Conservation (phyloP, 1,140 invertebrate genomes). For the Cataglyphis hispanica region DNA sequence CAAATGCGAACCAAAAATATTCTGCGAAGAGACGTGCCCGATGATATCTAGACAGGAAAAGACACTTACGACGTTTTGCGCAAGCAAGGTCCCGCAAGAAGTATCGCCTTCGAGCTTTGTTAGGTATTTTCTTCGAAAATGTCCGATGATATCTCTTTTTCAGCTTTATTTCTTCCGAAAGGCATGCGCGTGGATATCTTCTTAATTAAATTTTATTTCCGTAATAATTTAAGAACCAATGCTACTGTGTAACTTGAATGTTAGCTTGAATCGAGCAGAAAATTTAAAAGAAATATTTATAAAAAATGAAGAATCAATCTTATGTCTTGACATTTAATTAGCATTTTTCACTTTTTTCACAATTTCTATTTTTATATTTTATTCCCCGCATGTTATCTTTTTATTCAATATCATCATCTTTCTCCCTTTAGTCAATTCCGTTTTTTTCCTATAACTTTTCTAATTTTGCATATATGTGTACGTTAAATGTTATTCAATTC, state of each 20-base stretch:
- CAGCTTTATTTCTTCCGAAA: neutral
- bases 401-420: neutral
- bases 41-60: slow-evolving; percentile 55
- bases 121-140: slow-evolving; percentile 5
- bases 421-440: neutral
- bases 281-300: too few relatives aligned
- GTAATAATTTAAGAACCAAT: too few relatives aligned
- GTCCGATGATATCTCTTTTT: neutral
- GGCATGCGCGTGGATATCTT: neutral
- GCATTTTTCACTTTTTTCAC: neutral
- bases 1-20: slow-evolving; percentile 32
- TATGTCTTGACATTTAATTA: neutral
- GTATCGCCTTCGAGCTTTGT: slow-evolving; percentile 6
- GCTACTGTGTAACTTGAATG: too few relatives aligned
- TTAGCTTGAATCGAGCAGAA: neutral
- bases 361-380: neutral
- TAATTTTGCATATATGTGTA: neutral
- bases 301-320: too few relatives aligned
- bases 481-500: neutral
- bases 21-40: neutral
- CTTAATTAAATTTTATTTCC: neutral
- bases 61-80: slow-evolving; percentile 35
- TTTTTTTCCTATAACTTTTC: neutral
- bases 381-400: neutral
- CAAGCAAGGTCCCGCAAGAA: slow-evolving; percentile 29